Conservation (phyloP, 2,797 vertebrate species). For the Allobates femoralis region DNA sequence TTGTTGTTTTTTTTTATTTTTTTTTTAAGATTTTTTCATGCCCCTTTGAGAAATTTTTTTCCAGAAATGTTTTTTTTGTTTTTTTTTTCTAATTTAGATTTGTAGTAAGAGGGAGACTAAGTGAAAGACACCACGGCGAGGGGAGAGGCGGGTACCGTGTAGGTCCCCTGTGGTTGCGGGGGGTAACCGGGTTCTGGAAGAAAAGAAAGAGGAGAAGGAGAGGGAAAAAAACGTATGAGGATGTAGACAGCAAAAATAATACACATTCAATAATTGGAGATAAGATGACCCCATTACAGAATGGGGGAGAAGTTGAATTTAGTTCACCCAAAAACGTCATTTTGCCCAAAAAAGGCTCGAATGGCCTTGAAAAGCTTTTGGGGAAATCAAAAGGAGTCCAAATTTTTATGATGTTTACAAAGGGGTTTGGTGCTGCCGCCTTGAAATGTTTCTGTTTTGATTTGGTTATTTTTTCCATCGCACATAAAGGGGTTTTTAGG, state of each 20-base stretch:
- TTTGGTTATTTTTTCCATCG: background rate
- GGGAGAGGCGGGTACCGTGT: conserved; percentile 65
- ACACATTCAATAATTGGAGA: conserved; percentile 9
- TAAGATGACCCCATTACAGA: conserved; percentile 13
- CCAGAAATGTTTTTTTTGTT: background rate
- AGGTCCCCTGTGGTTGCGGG: conserved; percentile 46
- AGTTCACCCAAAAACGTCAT: conserved; percentile 4
- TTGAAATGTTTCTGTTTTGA: conserved; percentile 15
- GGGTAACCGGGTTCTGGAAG: conserved; percentile 47
- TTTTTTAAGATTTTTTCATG: conserved; percentile 24
- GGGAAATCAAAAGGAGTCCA: conserved; percentile 13
- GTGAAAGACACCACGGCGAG: conserved; percentile 71
- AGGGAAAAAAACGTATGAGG: conserved; percentile 11
- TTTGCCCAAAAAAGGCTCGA: conserved; percentile 34
- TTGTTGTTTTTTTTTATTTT: conserved; percentile 6
- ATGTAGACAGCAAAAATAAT: background rate
- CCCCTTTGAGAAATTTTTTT: conserved; percentile 47
- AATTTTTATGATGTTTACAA: conserved; percentile 36
- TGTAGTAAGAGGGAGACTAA: conserved; percentile 65
- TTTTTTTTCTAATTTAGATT: conserved; percentile 58
- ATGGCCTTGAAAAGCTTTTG: conserved; percentile 36
- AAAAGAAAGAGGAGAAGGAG: no score
- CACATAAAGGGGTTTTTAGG: background rate
- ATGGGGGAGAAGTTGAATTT: conserved; percentile 31
- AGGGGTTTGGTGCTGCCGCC: background rate